Evolutionary conservation across 2,113 vertebrate species (phyloP).

Genomic region (Psilopogon haemacephalus): DNA sequence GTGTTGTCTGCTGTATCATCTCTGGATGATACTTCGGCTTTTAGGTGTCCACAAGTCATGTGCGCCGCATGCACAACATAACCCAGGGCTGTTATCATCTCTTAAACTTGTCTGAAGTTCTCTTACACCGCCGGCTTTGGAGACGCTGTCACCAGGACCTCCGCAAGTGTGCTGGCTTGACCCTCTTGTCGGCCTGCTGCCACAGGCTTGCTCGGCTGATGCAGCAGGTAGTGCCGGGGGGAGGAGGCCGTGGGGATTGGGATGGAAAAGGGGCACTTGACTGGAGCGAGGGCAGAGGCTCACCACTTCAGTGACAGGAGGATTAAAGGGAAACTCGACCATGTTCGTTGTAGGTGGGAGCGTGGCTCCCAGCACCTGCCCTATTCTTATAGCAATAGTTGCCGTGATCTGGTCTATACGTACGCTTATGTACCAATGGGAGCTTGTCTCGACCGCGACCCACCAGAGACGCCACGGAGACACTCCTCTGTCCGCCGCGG

Average conservation of each 20-base stretch:
- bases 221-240: neutral
- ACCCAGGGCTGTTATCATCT: neutral
- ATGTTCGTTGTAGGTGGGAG: neutral
- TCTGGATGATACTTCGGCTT: neutral
- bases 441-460: too few relatives aligned
- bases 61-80: neutral
- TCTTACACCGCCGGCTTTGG: fast-evolving
- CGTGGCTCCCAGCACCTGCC: neutral
- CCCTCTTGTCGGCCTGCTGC: neutral
- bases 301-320: neutral
- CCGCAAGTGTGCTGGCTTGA: neutral
- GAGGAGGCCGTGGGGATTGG: neutral
- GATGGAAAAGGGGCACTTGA: neutral
- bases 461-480: neutral
- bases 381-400: neutral
- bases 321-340: neutral
- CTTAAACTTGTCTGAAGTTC: too few relatives aligned
- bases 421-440: fast-evolving
- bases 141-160: neutral
- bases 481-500: neutral
- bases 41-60: neutral
- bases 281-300: neutral
- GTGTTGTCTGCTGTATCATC: neutral
- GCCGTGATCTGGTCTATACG: neutral
- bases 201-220: neutral